phyloP scores from a whole-genome alignment of 2,888 invertebrate genomes.

The Stegophylla sp. region DNA sequence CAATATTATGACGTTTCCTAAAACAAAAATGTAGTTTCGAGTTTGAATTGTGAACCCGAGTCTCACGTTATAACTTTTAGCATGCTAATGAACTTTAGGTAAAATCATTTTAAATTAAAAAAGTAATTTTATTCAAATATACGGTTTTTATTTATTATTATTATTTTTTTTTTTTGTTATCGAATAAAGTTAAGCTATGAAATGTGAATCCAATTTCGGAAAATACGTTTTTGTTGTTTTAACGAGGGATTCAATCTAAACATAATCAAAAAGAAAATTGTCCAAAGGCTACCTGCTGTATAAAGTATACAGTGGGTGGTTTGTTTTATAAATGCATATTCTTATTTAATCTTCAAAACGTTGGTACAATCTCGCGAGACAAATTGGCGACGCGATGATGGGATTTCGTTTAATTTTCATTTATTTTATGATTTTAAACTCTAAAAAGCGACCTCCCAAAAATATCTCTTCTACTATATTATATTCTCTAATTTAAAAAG shows the following conservation, averaged over 20 bases:
- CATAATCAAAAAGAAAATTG: background rate
- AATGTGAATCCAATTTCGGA: background rate
- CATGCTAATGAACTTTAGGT: background rate
- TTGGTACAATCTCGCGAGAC: background rate
- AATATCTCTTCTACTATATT: no score
- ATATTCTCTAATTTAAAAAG: no score
- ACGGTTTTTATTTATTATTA: no score
- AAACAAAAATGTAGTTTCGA: no score
- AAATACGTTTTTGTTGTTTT: slow-evolving; percentile 13
- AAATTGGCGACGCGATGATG: no score
- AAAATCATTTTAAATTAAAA: background rate
- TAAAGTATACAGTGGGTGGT: no score
- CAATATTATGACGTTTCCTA: no score
- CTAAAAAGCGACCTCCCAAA: no score
- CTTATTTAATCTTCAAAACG: background rate
- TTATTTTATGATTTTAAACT: background rate
- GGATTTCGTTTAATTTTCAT: no score
- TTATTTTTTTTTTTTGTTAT: no score
- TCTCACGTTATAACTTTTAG: no score
- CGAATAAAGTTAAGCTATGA: background rate
- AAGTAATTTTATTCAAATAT: background rate
- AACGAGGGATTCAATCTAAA: background rate
- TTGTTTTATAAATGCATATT: background rate
- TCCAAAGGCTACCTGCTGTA: background rate
- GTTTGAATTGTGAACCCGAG: no score